Evolutionary conservation across 2,113 vertebrate species (phyloP).

Genomic region (Kryptolebias marmoratus): DNA sequence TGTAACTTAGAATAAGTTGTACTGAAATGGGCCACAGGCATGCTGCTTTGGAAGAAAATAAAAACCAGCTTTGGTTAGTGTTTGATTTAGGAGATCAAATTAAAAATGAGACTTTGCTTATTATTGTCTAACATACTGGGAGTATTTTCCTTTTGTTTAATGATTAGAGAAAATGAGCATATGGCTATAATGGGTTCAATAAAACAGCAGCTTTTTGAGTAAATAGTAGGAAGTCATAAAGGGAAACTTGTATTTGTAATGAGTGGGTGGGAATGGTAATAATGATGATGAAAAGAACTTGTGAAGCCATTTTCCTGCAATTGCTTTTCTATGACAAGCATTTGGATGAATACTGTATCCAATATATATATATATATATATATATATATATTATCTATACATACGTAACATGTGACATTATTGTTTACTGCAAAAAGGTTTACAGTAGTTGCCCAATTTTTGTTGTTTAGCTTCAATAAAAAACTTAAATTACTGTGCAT

Average conservation of each 20-base stretch:
- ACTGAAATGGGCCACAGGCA: too few species aligned
- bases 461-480: neutral
- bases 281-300: slow-evolving; percentile 26
- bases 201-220: slow-evolving; percentile 7
- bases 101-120: neutral
- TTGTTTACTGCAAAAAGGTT: too few species aligned
- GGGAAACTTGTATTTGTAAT: neutral
- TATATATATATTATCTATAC: too few species aligned
- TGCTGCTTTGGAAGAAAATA: too few species aligned
- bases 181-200: neutral
- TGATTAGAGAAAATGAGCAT: neutral
- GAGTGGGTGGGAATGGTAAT: slow-evolving; percentile 17
- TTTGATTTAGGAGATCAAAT: neutral
- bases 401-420: neutral
- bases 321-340: neutral
- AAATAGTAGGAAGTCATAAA: slow-evolving; percentile 2
- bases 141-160: neutral
- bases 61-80: neutral
- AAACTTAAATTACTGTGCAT: neutral
- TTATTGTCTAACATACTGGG: neutral
- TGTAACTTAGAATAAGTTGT: too few species aligned
- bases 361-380: neutral
- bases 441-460: neutral
- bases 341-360: neutral
- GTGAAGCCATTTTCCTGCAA: neutral